phyloP scores from a whole-genome alignment of 2,888 invertebrate species.

The Pandemis heparana region DNA sequence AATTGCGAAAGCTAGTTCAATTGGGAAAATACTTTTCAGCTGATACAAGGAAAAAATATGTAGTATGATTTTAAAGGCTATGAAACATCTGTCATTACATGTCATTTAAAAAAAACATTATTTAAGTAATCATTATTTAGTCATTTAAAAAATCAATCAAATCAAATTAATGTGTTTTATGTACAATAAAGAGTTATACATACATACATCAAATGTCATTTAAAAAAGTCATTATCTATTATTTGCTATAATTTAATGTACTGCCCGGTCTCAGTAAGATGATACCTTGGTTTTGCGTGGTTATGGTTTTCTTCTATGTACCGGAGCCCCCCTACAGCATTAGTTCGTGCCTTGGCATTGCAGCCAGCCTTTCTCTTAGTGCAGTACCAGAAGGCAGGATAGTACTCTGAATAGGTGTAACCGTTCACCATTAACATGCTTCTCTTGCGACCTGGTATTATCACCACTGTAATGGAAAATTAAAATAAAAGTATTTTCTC shows the following conservation, averaged over 20 bases:
- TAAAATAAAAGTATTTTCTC: background rate
- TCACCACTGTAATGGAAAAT: slow-evolving; percentile 51
- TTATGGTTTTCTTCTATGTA: slow-evolving; percentile 54
- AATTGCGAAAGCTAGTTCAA: no score
- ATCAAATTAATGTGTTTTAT: no score
- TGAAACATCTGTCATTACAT: no score
- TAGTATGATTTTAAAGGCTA: no score
- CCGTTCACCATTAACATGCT: slow-evolving; percentile 65
- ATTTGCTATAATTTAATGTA: slow-evolving; percentile 51
- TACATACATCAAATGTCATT: no score
- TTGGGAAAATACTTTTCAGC: no score
- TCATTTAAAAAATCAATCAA: no score
- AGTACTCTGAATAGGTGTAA: slow-evolving; percentile 63
- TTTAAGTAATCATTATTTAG: no score
- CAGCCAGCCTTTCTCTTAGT: slow-evolving; percentile 61
- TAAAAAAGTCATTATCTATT: background rate
- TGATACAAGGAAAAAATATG: no score
- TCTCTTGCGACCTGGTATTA: slow-evolving; percentile 58
- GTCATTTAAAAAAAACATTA: no score
- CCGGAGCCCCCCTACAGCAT: slow-evolving; percentile 48
- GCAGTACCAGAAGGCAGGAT: slow-evolving; percentile 64
- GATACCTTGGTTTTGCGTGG: slow-evolving; percentile 58
- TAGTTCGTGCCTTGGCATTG: slow-evolving; percentile 57
- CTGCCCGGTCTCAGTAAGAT: slow-evolving; percentile 51
- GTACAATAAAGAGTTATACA: no score